phyloP scores from a whole-genome alignment of 2,888 invertebrate genomes.

The Cephonodes hylas region DNA sequence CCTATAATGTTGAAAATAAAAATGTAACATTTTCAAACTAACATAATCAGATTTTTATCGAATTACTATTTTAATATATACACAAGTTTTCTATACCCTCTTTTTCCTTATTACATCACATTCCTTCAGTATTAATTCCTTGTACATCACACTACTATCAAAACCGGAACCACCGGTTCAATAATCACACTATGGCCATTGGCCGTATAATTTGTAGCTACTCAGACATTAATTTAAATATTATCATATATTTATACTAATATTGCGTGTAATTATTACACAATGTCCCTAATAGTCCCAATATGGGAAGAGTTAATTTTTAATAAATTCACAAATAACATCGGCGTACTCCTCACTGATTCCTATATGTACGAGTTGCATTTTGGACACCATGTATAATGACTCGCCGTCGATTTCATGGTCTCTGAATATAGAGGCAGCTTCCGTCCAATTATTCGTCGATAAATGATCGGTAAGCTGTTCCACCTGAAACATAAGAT shows the following conservation, averaged over 20 bases:
- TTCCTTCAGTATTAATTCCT: too few species aligned
- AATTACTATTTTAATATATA: not conserved
- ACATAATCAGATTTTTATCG: not conserved
- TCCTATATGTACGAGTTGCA: constrained; percentile 60
- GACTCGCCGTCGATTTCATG: constrained; percentile 74
- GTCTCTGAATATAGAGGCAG: constrained; percentile 57
- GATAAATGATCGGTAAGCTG: constrained; percentile 50
- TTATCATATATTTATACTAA: not conserved
- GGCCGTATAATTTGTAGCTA: not conserved
- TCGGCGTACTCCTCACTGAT: constrained; percentile 61
- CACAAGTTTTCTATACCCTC: not conserved
- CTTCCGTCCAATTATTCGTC: constrained; percentile 57
- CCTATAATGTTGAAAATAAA: not conserved
- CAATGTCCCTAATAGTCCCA: not conserved
- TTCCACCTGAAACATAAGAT: constrained; percentile 47
- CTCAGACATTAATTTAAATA: not conserved
- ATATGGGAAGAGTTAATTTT: constrained; percentile 34
- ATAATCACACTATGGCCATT: too few species aligned
- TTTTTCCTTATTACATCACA: not conserved
- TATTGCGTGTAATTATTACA: not conserved
- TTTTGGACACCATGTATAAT: constrained; percentile 57
- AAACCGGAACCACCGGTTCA: too few species aligned
- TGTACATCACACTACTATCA: too few species aligned
- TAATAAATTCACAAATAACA: constrained; percentile 54
- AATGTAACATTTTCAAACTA: not conserved